phyloP scores from a whole-genome alignment of 2,797 vertebrate species.

The Peromyscus eremicus region DNA sequence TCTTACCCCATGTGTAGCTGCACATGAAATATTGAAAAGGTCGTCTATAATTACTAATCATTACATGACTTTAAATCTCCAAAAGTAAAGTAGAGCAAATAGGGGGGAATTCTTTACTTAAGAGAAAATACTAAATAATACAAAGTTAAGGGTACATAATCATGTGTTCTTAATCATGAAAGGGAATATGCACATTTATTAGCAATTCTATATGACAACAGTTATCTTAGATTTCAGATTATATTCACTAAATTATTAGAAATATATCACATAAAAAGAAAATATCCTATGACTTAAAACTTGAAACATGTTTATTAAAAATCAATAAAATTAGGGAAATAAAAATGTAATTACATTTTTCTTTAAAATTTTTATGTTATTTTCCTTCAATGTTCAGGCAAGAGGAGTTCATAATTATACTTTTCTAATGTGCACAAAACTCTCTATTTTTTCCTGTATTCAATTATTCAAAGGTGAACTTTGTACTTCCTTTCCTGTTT shows the following conservation, averaged over 20 bases:
- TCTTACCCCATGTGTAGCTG: slow-evolving; percentile 59
- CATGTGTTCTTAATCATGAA: neutral
- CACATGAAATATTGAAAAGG: slow-evolving; percentile 81
- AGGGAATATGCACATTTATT: neutral
- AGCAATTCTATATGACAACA: neutral
- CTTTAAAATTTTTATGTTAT: slow-evolving; percentile 8
- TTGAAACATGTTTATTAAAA: slow-evolving; percentile 1
- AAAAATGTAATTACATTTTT: neutral
- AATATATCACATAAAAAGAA: neutral
- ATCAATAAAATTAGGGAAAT: neutral
- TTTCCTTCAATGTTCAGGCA: neutral
- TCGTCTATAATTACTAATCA: slow-evolving; percentile 83
- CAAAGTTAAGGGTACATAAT: slow-evolving; percentile 63
- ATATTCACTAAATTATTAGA: neutral
- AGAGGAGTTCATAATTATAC: neutral
- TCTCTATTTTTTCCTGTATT: slow-evolving; percentile 23
- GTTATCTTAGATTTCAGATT: slow-evolving; percentile 21
- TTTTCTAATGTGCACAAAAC: neutral
- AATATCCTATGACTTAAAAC: neutral
- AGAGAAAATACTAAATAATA: slow-evolving; percentile 2
- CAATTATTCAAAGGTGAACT: slow-evolving; percentile 46
- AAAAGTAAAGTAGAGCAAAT: slow-evolving; percentile 67
- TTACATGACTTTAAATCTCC: slow-evolving; percentile 62
- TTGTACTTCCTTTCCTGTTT: neutral
- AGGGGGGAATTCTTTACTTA: slow-evolving; percentile 56